Base-by-base conservation (phyloP, 2,113 vertebrate genomes). In the Athene noctua region DNA sequence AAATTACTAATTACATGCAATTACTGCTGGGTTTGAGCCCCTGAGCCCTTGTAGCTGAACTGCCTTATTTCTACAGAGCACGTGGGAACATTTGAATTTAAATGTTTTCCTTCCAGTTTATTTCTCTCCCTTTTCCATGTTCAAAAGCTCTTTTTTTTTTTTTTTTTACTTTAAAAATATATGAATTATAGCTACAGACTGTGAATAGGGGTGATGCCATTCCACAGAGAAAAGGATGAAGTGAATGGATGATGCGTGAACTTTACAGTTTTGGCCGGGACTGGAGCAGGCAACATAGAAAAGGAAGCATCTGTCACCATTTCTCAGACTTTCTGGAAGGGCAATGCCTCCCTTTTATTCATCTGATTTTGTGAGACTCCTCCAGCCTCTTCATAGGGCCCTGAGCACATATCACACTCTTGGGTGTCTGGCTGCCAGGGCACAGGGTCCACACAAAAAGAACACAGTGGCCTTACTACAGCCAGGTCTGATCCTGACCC, bases 361-460 rank as follows among this genome's bases (percentile, higher is more conserved):
- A 40, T 26, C 27, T 46, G 27, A 25, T 70, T 70, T 87, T 15
- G 51, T 9, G 13, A 63, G 57, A 68, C 4, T 20, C 13, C 27
- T 77, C 23, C 32, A 52, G 15, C 16, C 16, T 26, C 51, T 47
- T 77, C 38, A 25, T 44, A 54, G 25, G 21, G 19, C 9, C 13
- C 32, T 49, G 21, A 27, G 13, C 21, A 68, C 40, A 47, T 47
- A 10, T 17, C 25, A 32, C 3, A 0, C 7, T 58, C 34, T 9
- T 65, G 27, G 6, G 7, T 7, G 27, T 26, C 22, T 51, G 9
- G 30, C 55, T 80, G 25, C 44, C 3, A 1, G 7, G 13, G 23
- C 0, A 0, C 42, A 44, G 29, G 22, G 17, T 46, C 26, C n/a
- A 27, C 42, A 42, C 7, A 19, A 29, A 47, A n/a, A 18, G 5